These are phyloP conservation scores for Bradypus variegatus DNA, from an alignment of 2,797 vertebrate species.

Conservation along the genomic window DNA sequence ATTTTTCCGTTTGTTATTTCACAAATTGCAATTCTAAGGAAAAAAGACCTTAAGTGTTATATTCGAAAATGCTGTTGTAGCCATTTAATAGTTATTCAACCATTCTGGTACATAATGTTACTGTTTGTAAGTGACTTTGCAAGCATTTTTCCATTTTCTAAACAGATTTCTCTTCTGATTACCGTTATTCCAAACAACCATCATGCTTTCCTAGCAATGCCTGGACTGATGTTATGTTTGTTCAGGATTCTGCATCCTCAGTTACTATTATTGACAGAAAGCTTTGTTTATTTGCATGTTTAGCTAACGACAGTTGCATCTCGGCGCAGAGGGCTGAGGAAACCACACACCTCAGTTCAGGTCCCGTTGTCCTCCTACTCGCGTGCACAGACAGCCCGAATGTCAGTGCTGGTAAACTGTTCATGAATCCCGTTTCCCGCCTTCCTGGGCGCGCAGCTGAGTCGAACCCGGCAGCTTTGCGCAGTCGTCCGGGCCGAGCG, in stretches of 20 bases:
- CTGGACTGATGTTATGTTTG: not conserved
- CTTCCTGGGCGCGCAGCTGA: not conserved
- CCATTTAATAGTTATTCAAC: not conserved
- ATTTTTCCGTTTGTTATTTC: not conserved
- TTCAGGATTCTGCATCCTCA: not conserved
- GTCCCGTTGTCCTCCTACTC: too few species aligned
- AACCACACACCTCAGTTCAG: not conserved
- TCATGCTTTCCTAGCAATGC: not conserved
- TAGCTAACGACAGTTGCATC: not conserved
- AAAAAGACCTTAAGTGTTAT: not conserved
- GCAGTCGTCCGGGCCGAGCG: too few species aligned
- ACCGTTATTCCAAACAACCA: not conserved
- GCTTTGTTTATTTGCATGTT: too few species aligned
- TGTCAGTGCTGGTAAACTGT: too few species aligned
- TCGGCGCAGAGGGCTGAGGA: rapidly evolving
- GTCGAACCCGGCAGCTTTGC: not conserved
- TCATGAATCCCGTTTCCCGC: not conserved
- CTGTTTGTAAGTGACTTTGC: not conserved
- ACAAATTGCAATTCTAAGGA: not conserved
- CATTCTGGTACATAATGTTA: not conserved
- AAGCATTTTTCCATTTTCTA: not conserved
- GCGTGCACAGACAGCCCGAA: not conserved
- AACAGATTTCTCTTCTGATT: not conserved
- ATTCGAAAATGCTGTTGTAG: not conserved
- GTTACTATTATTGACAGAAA: not conserved